Percentiles rank a stretch among this genome's conserved stretches.
Conservation (phyloP, 2,113 vertebrate genomes). For the Passerina amoena region DNA sequence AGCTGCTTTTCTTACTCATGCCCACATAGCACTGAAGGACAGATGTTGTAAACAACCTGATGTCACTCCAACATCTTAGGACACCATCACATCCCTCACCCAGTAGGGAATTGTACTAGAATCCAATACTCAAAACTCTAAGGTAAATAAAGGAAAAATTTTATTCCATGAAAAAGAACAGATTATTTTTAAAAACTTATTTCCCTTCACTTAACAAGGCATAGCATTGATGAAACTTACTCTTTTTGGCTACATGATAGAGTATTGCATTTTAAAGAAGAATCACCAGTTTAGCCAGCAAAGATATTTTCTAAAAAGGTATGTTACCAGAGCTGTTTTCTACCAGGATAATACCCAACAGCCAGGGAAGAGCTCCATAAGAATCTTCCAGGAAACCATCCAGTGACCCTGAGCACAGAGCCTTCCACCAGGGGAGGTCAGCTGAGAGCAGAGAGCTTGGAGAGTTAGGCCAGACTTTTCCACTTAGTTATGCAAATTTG, state of each 20-base stretch:
- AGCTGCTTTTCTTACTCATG: not conserved
- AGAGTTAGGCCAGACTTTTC: not conserved
- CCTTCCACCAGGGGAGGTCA: not conserved
- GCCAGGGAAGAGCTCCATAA: not conserved
- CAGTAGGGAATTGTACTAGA: not conserved
- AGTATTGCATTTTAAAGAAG: not conserved
- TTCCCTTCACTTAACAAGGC: not conserved
- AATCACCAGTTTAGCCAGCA: not conserved
- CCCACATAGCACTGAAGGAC: not conserved
- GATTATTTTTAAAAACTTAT: not conserved
- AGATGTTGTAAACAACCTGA: not conserved
- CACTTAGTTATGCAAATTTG: not conserved
- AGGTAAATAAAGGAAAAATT: not conserved
- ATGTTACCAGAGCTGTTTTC: not conserved
- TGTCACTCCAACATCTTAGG: not conserved
- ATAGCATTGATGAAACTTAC: not conserved
- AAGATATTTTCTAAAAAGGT: not conserved
- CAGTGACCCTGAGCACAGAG: not conserved
- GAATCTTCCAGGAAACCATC: not conserved
- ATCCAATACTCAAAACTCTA: not conserved
- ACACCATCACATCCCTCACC: not conserved
- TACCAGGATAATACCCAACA: not conserved
- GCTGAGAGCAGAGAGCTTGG: not conserved
- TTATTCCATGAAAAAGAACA: constrained; percentile 36
- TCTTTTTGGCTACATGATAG: not conserved